These are phyloP conservation scores for Polylopha cassiicola DNA, from an alignment of 2,888 invertebrate genomes.

Conservation along the genomic window DNA sequence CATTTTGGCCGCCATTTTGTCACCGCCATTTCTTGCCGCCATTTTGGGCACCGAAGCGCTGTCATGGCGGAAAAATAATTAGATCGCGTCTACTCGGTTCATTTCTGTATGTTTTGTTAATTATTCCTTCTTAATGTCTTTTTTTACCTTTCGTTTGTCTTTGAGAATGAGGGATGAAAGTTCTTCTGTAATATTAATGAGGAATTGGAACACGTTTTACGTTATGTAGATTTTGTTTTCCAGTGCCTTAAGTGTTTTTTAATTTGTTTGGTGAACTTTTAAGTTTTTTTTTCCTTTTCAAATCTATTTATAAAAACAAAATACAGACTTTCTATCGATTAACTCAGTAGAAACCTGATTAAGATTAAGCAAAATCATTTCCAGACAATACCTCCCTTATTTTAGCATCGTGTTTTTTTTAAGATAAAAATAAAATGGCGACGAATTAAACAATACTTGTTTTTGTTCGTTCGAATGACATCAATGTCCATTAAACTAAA, in stretches of 20 bases:
- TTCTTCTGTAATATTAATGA: conserved; percentile 43
- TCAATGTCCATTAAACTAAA: too few relatives aligned
- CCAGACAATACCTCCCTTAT: too few relatives aligned
- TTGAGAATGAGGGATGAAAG: conserved; percentile 40
- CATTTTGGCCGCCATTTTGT: conserved; percentile 29
- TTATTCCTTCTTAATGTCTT: conserved; percentile 60
- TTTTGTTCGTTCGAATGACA: too few relatives aligned
- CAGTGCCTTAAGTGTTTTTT: conserved; percentile 28
- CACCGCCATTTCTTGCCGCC: conserved; percentile 53
- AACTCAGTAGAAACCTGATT: too few relatives aligned
- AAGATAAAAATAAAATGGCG: too few relatives aligned
- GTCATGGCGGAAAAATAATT: conserved; percentile 73
- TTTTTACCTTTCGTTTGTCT: conserved; percentile 30
- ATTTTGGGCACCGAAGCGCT: conserved; percentile 66
- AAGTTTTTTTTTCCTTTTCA: too few relatives aligned
- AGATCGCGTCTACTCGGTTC: conserved; percentile 66
- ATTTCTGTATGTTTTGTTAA: conserved; percentile 72
- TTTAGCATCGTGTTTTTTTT: too few relatives aligned
- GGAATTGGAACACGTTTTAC: conserved; percentile 28
- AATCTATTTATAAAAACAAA: too few relatives aligned
- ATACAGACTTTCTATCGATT: too few relatives aligned
- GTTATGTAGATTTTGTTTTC: conserved; percentile 21
- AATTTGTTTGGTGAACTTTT: conserved; percentile 13
- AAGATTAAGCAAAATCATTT: too few relatives aligned
- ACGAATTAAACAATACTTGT: too few relatives aligned